Percentiles rank a stretch among this genome's conserved stretches.
phyloP scores from a whole-genome alignment of 1,140 invertebrate species.

The Aleiodes sp. region DNA sequence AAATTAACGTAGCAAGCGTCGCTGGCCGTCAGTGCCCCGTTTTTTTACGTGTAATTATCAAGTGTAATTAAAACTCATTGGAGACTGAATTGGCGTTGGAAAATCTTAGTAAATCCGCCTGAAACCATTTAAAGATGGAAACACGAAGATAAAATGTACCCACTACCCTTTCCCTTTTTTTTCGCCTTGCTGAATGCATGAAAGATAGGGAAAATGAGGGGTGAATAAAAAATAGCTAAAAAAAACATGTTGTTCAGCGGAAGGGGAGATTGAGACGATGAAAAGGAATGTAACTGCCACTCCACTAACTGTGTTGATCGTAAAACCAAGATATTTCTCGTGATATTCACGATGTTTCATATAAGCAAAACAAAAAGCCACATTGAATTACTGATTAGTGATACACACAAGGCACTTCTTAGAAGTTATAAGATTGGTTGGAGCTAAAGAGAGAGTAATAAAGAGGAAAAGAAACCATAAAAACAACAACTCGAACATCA shows the following conservation, averaged over 20 bases:
- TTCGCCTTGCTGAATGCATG: too few relatives aligned
- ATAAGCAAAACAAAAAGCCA: not conserved
- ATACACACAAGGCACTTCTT: not conserved
- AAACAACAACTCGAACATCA: not conserved
- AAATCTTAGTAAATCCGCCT: too few relatives aligned
- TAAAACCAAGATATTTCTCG: not conserved
- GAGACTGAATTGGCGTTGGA: not conserved
- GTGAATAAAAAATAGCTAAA: not conserved
- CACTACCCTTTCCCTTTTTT: too few relatives aligned
- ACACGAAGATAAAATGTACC: too few relatives aligned
- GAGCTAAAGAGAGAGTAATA: too few relatives aligned
- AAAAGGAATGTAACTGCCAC: not conserved
- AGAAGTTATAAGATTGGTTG: not conserved
- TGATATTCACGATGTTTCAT: not conserved
- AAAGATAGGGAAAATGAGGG: not conserved
- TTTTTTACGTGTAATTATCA: too few relatives aligned
- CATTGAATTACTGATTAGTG: conserved; percentile 5
- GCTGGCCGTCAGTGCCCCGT: too few relatives aligned
- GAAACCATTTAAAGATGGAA: too few relatives aligned
- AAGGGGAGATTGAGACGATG: not conserved
- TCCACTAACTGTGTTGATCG: conserved; percentile 4
- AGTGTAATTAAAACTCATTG: not conserved
- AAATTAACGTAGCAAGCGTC: too few relatives aligned
- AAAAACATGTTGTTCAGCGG: too few relatives aligned
- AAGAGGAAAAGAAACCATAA: not conserved